Evolutionary conservation across 2,113 vertebrate species (phyloP).

Genomic region (Numida meleagris): DNA sequence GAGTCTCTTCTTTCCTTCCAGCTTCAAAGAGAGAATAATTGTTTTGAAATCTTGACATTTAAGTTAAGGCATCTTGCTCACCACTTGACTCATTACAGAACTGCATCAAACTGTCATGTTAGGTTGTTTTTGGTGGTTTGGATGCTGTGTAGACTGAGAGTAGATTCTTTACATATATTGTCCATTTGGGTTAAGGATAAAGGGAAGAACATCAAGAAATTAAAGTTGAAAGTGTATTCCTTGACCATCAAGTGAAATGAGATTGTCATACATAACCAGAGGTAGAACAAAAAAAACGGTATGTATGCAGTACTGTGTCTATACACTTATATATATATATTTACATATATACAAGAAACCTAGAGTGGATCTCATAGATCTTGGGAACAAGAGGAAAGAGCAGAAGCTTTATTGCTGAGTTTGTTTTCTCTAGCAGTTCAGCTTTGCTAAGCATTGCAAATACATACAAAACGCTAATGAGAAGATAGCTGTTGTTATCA

Average conservation of each 20-base stretch:
- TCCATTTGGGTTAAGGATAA: neutral
- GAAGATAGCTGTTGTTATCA: conserved; percentile 1
- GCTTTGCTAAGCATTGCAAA: conserved; percentile 38
- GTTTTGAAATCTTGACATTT: neutral
- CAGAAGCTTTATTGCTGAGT: neutral
- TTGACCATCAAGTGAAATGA: neutral
- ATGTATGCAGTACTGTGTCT: neutral
- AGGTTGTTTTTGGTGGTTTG: neutral
- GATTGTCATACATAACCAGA: neutral
- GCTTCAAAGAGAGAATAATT: neutral
- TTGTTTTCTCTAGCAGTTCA: neutral
- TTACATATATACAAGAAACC: neutral
- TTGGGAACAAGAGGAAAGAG: neutral
- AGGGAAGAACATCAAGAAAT: neutral
- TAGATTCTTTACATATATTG: neutral
- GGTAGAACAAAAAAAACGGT: neutral
- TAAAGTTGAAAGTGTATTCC: neutral
- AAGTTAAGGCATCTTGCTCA: neutral
- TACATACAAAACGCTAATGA: neutral
- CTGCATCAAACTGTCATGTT: neutral
- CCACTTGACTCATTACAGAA: neutral
- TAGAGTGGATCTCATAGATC: neutral
- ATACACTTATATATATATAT: neutral
- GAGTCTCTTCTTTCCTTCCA: neutral
- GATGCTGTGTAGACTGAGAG: neutral